Evolutionary conservation across 2,113 vertebrate species (phyloP), one percentile per base, ranked within the genome.

Genomic region (Melanerpes formicivorus): DNA sequence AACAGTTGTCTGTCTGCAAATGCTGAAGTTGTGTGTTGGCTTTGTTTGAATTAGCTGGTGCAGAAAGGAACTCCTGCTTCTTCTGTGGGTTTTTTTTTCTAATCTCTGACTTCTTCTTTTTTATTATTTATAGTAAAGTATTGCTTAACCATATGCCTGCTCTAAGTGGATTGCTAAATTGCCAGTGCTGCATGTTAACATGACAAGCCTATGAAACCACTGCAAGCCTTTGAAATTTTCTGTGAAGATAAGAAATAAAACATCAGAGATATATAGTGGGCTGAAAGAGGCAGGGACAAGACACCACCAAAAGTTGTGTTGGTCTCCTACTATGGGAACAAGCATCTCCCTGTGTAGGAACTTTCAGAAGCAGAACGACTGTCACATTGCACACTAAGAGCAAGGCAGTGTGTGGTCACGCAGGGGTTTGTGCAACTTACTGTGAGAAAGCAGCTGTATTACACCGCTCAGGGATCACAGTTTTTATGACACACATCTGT

Each of bases 71-170:
- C 69, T 64, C 37, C 52, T n/a, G 23, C 29, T 84, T 42, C 67
- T 42, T 27, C 16, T 23, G 23, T 46, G 46, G 37, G 8, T 65
- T 16, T 79, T 65, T 12, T 75, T 64, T 90, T 76, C 34, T 34
- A 3, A 52, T 90, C 56, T 62, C 46, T 64, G 77, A 37, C 65
- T 90, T 78, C 78, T 83, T 15, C 64, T 93, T 93, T 95, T 88
- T 90, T 74, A 54, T 75, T 86, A 90, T 79, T 84, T 80, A 76
- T 55, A 69, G 59, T 80, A 69, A 88, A 85, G 55, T 56, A 59
- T 74, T 84, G 73, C 79, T 77, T 66, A 84, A 58, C 46, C 10
- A 32, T 60, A 23, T 42, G 52, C 72, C 54, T 62, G 12, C 70
- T 34, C 11, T 55, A 64, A 82, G 56, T 48, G 27, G 72, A 63